These are phyloP conservation scores for Epizoanthus ramosus DNA, from an alignment of 92 coral and sea anemone genomes.

Conservation along the genomic window DNA sequence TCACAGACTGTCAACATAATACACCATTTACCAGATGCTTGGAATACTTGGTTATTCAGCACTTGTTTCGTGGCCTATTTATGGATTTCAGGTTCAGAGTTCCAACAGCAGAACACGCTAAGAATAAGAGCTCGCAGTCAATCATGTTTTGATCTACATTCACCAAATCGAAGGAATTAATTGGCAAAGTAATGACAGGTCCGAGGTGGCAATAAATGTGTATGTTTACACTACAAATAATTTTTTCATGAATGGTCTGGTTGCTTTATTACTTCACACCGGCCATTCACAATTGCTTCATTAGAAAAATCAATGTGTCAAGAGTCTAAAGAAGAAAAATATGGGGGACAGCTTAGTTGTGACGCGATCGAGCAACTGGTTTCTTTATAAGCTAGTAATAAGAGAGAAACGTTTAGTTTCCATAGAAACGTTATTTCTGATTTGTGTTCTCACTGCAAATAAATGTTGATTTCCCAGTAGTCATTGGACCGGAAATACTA, in stretches of 20 bases:
- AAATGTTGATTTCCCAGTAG: no score
- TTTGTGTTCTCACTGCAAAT: no score
- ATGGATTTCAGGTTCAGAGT: background rate
- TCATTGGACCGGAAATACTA: no score
- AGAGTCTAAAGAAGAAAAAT: background rate
- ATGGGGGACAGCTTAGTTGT: background rate
- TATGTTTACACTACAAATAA: background rate
- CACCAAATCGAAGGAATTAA: conserved; percentile 1
- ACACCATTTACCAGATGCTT: conserved; percentile 36
- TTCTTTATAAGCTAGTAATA: background rate
- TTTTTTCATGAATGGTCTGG: background rate
- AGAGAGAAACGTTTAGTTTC: conserved; percentile 6
- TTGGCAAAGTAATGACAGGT: background rate
- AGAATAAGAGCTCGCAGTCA: background rate
- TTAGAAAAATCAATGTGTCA: conserved; percentile 13
- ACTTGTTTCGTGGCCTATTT: conserved; percentile 26
- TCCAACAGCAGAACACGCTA: conserved; percentile 6
- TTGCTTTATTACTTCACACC: background rate
- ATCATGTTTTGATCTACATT: background rate
- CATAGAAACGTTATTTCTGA: background rate
- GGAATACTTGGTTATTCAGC: conserved; percentile 35
- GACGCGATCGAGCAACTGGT: background rate
- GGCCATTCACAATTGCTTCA: conserved; percentile 16
- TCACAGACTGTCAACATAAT: conserved; percentile 2
- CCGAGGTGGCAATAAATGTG: background rate